These are phyloP conservation scores for Parascotia fuliginaria DNA, from an alignment of 2,888 invertebrate genomes.

Conservation along the genomic window DNA sequence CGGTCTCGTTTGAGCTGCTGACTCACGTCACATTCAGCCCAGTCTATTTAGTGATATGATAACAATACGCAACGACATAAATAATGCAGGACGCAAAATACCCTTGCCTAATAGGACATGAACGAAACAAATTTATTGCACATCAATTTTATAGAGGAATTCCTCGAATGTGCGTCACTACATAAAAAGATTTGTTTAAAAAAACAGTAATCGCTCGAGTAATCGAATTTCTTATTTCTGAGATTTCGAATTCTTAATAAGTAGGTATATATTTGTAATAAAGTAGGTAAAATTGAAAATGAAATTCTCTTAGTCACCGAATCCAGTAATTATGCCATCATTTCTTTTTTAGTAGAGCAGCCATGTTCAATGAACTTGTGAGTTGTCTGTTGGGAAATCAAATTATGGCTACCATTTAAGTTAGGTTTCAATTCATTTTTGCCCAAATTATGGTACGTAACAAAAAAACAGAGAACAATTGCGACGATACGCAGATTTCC, in stretches of 20 bases:
- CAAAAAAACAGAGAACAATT: conserved; percentile 50
- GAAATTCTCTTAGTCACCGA: no score
- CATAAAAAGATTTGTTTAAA: not conserved
- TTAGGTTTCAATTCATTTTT: conserved; percentile 23
- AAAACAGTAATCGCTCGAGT: not conserved
- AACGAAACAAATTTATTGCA: conserved; percentile 9
- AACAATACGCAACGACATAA: conserved; percentile 36
- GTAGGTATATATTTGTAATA: no score
- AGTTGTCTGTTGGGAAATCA: conserved; percentile 3
- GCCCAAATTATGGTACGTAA: conserved; percentile 28
- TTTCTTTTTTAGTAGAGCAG: conserved; percentile 1
- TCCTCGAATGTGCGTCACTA: conserved; percentile 6
- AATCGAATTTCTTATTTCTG: not conserved
- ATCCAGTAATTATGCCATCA: conserved; percentile 1
- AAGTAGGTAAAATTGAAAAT: no score
- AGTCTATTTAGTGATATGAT: no score
- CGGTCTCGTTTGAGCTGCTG: conserved; percentile 19
- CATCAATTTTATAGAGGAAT: conserved; percentile 9
- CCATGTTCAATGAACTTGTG: conserved; percentile 9
- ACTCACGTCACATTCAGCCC: conserved; percentile 30
- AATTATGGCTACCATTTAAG: conserved; percentile 17
- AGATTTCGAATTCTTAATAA: not conserved
- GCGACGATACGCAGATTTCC: conserved; percentile 28
- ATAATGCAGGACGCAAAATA: conserved; percentile 33
- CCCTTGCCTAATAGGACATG: conserved; percentile 24